Evolutionary conservation across 2,888 invertebrate species (phyloP).

Genomic region (Spisula subtruncata): DNA sequence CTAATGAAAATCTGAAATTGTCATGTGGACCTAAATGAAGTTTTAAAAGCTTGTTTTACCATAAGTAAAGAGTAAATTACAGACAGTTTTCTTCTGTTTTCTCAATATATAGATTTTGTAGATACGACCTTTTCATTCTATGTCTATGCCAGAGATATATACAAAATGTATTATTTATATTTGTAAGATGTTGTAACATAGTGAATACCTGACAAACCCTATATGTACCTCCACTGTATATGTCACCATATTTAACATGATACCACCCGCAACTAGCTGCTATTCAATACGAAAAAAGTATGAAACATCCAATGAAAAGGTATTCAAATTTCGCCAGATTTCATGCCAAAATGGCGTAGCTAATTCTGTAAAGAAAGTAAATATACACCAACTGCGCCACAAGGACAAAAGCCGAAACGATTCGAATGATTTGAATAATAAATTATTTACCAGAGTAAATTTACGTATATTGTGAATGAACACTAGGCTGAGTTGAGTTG

Average conservation of each 20-base stretch:
- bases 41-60: too few species aligned
- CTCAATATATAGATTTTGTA: too few species aligned
- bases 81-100: too few species aligned
- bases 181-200: too few species aligned
- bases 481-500: neutral
- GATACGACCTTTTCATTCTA: too few species aligned
- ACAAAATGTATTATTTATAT: too few species aligned
- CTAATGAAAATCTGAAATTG: too few species aligned
- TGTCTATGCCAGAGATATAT: too few species aligned
- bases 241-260: neutral
- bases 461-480: neutral
- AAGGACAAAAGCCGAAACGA: neutral
- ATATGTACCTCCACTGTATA: neutral
- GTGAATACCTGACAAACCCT: neutral
- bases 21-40: too few species aligned
- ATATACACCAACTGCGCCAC: neutral
- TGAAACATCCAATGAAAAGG: constrained; percentile 46
- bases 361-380: neutral
- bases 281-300: constrained; percentile 45
- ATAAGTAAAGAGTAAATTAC: too few species aligned
- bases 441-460: neutral
- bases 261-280: constrained; percentile 29
- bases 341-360: constrained; percentile 10
- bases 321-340: constrained; percentile 40
- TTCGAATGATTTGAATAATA: neutral